Conservation (phyloP, 2,113 vertebrate genomes). For the Burhinus bistriatus region DNA sequence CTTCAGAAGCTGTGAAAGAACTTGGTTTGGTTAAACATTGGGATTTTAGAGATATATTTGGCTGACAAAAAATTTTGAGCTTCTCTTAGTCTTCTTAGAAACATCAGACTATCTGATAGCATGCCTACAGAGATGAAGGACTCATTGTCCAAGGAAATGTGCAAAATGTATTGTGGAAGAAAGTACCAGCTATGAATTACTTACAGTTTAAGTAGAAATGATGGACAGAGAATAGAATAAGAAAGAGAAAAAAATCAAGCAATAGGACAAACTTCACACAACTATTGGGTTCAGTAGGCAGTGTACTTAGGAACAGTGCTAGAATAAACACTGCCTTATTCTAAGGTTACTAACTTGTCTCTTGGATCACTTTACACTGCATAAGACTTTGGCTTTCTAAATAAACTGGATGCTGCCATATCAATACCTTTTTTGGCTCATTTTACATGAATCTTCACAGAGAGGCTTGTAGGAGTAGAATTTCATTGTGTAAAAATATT, state of each 20-base stretch:
- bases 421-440: neutral
- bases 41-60: neutral
- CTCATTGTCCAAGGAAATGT: neutral
- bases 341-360: neutral
- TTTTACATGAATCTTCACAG: neutral
- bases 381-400: neutral
- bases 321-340: neutral
- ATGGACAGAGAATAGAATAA: neutral
- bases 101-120: neutral
- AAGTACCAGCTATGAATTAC: neutral
- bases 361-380: neutral
- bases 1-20: neutral
- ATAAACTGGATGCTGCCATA: neutral
- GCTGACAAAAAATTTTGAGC: neutral
- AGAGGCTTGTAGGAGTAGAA: neutral
- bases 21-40: neutral
- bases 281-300: neutral
- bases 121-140: neutral
- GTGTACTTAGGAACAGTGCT: neutral
- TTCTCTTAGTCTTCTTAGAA: neutral
- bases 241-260: neutral
- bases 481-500: neutral
- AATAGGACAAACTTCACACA: neutral
- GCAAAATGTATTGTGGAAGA: neutral
- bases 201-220: neutral